Evolutionary conservation across 2,888 invertebrate species (phyloP).

Genomic region (Latrodectus elegans): DNA sequence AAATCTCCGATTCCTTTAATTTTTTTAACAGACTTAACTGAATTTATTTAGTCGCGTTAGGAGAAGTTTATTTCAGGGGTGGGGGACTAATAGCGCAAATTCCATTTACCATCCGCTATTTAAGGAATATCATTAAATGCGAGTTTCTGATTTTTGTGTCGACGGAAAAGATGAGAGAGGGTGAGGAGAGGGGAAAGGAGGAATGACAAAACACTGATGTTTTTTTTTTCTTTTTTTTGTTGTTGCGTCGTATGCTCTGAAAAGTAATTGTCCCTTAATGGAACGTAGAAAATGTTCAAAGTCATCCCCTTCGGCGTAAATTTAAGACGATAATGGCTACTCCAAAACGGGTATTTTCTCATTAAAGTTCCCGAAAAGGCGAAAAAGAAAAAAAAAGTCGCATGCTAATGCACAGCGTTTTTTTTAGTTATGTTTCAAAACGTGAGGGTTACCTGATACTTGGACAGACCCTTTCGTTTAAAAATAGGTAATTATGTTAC

Average conservation of each 20-base stretch:
- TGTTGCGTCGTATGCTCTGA: not conserved
- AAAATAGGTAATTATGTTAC: not conserved
- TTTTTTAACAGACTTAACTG: too few species aligned
- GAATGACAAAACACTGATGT: too few species aligned
- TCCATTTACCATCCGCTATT: too few species aligned
- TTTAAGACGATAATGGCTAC: constrained; percentile 60
- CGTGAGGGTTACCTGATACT: not conserved
- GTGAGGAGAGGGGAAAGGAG: too few species aligned
- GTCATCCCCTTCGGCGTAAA: constrained; percentile 23
- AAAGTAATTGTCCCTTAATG: constrained; percentile 56
- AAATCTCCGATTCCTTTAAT: too few species aligned
- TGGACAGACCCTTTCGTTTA: not conserved
- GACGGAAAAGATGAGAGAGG: too few species aligned
- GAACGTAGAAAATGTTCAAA: constrained; percentile 9
- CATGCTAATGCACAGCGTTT: not conserved
- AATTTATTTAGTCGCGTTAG: too few species aligned
- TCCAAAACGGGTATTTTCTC: constrained; percentile 35
- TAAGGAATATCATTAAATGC: too few species aligned
- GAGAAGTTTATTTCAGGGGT: too few species aligned
- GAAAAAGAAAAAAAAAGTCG: constrained; percentile 15
- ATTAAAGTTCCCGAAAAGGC: constrained; percentile 17
- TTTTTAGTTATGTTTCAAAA: not conserved
- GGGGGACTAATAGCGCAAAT: too few species aligned
- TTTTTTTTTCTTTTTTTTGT: too few species aligned
- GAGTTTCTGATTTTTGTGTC: too few species aligned